These are phyloP conservation scores for Amorpha juglandis DNA, from an alignment of 2,888 invertebrate genomes.

Conservation along the genomic window DNA sequence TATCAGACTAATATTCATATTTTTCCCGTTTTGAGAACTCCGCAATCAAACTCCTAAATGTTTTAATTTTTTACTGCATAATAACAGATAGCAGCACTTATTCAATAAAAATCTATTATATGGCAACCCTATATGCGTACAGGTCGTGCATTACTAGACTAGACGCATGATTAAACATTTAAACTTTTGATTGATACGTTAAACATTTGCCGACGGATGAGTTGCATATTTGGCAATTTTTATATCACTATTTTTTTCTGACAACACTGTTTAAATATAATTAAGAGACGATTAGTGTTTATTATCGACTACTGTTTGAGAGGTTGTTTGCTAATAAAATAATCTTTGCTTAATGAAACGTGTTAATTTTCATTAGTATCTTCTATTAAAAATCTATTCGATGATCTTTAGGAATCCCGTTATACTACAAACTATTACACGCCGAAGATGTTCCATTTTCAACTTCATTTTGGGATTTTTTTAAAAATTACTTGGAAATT, in stretches of 20 bases:
- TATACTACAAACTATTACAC: no score
- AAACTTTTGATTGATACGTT: constrained; percentile 4
- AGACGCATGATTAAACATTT: constrained; percentile 12
- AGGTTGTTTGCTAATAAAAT: neutral
- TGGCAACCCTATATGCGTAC: constrained; percentile 1
- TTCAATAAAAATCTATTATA: neutral
- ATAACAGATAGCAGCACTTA: neutral
- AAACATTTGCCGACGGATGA: constrained; percentile 2
- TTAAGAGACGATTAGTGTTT: neutral
- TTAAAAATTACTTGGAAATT: no score
- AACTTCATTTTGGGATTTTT: no score
- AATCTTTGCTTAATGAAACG: no score
- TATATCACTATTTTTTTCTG: constrained; percentile 11
- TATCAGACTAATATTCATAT: no score
- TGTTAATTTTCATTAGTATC: no score
- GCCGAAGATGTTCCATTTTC: no score
- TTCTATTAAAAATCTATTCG: no score
- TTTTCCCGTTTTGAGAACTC: no score
- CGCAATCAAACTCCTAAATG: no score
- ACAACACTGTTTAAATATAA: constrained; percentile 5
- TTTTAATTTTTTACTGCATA: neutral
- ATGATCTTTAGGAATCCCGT: no score
- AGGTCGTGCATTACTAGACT: neutral
- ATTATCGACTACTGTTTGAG: constrained; percentile 5
- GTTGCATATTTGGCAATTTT: neutral